Percentiles rank a stretch among this genome's conserved stretches.
These are phyloP conservation scores for Chaetodon trifasciatus DNA, from an alignment of 2,797 vertebrate genomes.

Conservation along the genomic window DNA sequence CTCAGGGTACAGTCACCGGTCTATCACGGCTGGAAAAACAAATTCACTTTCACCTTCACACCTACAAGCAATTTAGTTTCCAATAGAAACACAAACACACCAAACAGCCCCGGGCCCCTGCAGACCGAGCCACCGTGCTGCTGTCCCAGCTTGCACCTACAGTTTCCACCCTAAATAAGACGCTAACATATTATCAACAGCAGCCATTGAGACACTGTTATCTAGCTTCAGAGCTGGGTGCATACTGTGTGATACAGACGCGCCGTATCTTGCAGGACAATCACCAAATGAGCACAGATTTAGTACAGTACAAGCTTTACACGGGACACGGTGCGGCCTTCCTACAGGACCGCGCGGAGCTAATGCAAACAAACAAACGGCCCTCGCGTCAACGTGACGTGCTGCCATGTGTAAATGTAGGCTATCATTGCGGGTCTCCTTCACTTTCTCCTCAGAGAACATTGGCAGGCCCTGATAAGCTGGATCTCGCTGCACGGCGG, in stretches of 20 bases:
- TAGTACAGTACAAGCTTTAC: slow-evolving; percentile 36
- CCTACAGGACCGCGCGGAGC: not conserved
- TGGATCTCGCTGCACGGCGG: slow-evolving; percentile 28
- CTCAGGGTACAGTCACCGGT: not conserved
- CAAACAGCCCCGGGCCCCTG: slow-evolving; percentile 31
- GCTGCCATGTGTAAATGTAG: slow-evolving; percentile 38
- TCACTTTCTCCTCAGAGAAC: slow-evolving; percentile 54
- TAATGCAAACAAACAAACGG: slow-evolving; percentile 57
- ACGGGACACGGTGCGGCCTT: slow-evolving; percentile 35
- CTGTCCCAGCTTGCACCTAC: slow-evolving; percentile 31
- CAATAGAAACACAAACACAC: slow-evolving; percentile 40
- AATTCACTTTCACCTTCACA: not conserved
- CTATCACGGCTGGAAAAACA: slow-evolving; percentile 8
- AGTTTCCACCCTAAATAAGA: slow-evolving; percentile 47
- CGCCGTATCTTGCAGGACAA: slow-evolving; percentile 37
- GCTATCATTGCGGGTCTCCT: slow-evolving; percentile 50
- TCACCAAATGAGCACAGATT: slow-evolving; percentile 36
- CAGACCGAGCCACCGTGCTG: slow-evolving; percentile 36
- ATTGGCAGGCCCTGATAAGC: slow-evolving; percentile 65
- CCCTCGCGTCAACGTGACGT: slow-evolving; percentile 53
- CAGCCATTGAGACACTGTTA: slow-evolving; percentile 49
- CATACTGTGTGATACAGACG: slow-evolving; percentile 41
- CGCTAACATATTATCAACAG: slow-evolving; percentile 44
- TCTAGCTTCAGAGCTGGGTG: slow-evolving; percentile 19
- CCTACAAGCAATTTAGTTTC: slow-evolving; percentile 20